Percentiles rank a stretch among this genome's conserved stretches.
These are phyloP conservation scores for Andrena cerasifolii DNA, from an alignment of 1,140 invertebrate species.

Conservation along the genomic window DNA sequence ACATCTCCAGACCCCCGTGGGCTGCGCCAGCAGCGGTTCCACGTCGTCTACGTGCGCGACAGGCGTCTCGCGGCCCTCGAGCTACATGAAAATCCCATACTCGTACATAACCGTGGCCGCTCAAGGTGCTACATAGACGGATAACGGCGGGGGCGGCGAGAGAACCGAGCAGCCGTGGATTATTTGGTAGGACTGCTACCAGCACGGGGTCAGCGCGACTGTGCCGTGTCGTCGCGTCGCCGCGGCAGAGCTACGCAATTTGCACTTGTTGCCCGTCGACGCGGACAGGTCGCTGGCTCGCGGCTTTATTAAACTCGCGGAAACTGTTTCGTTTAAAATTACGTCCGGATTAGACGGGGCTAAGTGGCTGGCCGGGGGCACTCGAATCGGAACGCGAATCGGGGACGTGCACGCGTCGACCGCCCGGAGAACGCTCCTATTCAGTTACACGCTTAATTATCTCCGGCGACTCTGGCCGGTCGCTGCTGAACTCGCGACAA, in stretches of 20 bases:
- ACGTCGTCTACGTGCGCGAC: conserved; percentile 15
- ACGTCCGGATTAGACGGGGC: conserved; percentile 53
- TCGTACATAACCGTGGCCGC: neutral
- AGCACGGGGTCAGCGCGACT: neutral
- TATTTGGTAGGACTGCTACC: conserved; percentile 57
- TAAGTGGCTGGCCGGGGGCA: conserved; percentile 19
- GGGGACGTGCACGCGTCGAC: conserved; percentile 8
- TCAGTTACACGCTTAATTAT: conserved; percentile 38
- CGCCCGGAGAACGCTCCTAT: conserved; percentile 29
- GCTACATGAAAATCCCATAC: conserved; percentile 64
- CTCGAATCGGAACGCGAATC: conserved; percentile 14
- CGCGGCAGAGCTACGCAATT: conserved; percentile 52
- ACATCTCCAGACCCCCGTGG: neutral
- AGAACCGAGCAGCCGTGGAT: conserved; percentile 13
- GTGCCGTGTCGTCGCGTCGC: conserved; percentile 20
- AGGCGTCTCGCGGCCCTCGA: conserved; percentile 6
- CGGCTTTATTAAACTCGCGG: conserved; percentile 62
- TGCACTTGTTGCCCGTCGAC: conserved; percentile 64
- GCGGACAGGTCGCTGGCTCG: conserved; percentile 31
- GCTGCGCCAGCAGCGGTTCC: neutral
- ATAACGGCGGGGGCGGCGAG: conserved; percentile 26
- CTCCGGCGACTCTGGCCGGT: neutral
- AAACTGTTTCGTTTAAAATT: conserved; percentile 68
- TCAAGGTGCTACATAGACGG: neutral
- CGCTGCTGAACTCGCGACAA: neutral